Percentiles rank a stretch among this genome's conserved stretches.
These are phyloP conservation scores for Plumapathes pennacea DNA, from an alignment of 92 coral and sea anemone species.

Conservation along the genomic window DNA sequence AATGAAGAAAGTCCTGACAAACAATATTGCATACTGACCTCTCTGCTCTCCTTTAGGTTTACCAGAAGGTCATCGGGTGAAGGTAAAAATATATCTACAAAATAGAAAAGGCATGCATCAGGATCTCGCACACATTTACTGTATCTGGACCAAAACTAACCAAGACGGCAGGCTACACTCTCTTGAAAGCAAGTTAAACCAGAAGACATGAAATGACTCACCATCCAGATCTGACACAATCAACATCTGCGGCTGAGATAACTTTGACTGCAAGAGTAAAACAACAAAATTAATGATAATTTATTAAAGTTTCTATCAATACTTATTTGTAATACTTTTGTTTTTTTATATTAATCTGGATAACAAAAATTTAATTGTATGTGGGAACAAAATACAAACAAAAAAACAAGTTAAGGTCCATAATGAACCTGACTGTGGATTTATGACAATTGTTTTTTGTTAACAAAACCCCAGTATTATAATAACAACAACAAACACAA, in stretches of 20 bases:
- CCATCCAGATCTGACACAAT: slow-evolving; percentile 99
- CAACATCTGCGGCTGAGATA: slow-evolving; percentile 95
- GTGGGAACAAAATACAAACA: neutral
- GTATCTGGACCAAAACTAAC: neutral
- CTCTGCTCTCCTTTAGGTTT: slow-evolving; percentile 89
- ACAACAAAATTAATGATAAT: neutral
- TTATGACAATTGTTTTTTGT: neutral
- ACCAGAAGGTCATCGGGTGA: slow-evolving; percentile 98
- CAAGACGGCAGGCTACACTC: neutral
- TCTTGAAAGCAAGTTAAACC: neutral
- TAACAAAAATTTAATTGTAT: too few species aligned
- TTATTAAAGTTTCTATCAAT: too few species aligned
- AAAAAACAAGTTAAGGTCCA: neutral
- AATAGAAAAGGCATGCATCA: too few species aligned
- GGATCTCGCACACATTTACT: too few species aligned
- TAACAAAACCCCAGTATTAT: neutral
- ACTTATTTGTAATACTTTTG: too few species aligned
- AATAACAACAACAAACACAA: neutral
- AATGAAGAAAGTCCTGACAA: too few species aligned
- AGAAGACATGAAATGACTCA: slow-evolving; percentile 12
- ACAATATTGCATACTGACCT: slow-evolving; percentile 38
- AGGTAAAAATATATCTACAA: slow-evolving; percentile 86
- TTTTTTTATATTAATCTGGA: too few species aligned
- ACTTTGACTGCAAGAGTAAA: slow-evolving; percentile 63
- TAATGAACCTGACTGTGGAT: neutral